phyloP scores from a whole-genome alignment of 2,797 vertebrate genomes.

The Valencia hispanica region DNA sequence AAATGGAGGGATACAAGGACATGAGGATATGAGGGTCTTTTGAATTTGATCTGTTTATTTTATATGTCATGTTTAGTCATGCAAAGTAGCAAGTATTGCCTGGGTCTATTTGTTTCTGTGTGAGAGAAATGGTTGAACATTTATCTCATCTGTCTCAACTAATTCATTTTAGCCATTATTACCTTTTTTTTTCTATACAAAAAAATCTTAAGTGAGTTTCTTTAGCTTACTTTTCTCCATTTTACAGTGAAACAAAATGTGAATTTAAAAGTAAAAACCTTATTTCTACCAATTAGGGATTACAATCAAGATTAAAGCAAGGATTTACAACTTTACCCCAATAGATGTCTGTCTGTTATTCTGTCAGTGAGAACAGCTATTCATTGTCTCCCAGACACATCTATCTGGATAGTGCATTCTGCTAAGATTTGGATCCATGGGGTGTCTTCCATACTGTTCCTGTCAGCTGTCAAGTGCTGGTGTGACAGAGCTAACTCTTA shows the following conservation, averaged over 20 bases:
- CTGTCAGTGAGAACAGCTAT: constrained; percentile 64
- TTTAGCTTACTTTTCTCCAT: not conserved
- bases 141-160: not conserved
- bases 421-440: constrained; percentile 67
- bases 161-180: not conserved
- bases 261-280: constrained; percentile 21
- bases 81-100: not conserved
- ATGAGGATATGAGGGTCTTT: not conserved
- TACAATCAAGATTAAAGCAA: constrained; percentile 1
- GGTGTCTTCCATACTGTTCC: constrained; percentile 74
- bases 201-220: not conserved
- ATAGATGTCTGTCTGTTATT: constrained; percentile 56
- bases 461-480: constrained; percentile 64
- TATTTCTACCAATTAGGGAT: constrained; percentile 26
- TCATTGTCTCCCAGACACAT: constrained; percentile 63
- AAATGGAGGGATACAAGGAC: not conserved
- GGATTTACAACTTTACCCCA: constrained; percentile 30
- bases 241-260: not conserved
- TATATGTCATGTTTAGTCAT: not conserved
- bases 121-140: not conserved
- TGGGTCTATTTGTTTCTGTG: not conserved
- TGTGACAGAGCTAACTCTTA: constrained; percentile 22
- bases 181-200: not conserved
- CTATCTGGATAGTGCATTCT: constrained; percentile 72
- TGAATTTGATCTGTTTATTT: not conserved